Conservation (phyloP, 2,888 invertebrate species). For the Altica lythri region DNA sequence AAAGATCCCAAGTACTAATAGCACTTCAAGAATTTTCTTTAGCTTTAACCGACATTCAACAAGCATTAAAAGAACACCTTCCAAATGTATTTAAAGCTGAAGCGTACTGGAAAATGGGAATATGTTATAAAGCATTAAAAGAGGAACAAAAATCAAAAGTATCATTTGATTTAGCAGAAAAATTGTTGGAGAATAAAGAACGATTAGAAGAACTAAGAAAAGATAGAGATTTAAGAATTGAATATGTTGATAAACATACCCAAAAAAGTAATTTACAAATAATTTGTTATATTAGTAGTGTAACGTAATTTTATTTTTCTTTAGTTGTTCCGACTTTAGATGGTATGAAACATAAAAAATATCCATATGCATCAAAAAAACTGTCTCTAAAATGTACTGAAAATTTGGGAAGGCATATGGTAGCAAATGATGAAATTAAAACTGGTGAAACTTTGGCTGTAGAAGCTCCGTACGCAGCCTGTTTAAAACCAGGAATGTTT, state of each 20-base stretch:
- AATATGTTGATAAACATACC: background rate
- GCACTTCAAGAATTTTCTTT: conserved; percentile 62
- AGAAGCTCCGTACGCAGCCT: conserved; percentile 76
- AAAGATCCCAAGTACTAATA: conserved; percentile 69
- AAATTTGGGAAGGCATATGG: conserved; percentile 70
- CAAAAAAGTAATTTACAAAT: conserved; percentile 12
- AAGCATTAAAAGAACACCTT: conserved; percentile 67
- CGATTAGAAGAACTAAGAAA: conserved; percentile 29
- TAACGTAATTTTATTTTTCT: conserved; percentile 1
- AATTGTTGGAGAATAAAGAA: conserved; percentile 56
- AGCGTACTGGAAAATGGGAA: conserved; percentile 72
- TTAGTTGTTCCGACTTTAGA: conserved; percentile 25
- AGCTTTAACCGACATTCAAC: conserved; percentile 70
- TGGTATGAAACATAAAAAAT: conserved; percentile 31
- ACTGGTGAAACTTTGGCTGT: conserved; percentile 75
- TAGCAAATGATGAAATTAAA: conserved; percentile 65
- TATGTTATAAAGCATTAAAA: conserved; percentile 68
- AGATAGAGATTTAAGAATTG: conserved; percentile 25
- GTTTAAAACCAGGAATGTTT: conserved; percentile 72
- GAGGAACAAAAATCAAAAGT: conserved; percentile 68
- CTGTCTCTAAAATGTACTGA: conserved; percentile 65
- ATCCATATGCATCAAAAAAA: conserved; percentile 65
- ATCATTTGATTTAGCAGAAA: conserved; percentile 66
- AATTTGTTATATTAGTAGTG: background rate
- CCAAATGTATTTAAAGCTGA: conserved; percentile 67